Percentiles rank a stretch among this genome's conserved stretches.
Conservation (phyloP, 2,888 invertebrate species). For the Hyles lineata region DNA sequence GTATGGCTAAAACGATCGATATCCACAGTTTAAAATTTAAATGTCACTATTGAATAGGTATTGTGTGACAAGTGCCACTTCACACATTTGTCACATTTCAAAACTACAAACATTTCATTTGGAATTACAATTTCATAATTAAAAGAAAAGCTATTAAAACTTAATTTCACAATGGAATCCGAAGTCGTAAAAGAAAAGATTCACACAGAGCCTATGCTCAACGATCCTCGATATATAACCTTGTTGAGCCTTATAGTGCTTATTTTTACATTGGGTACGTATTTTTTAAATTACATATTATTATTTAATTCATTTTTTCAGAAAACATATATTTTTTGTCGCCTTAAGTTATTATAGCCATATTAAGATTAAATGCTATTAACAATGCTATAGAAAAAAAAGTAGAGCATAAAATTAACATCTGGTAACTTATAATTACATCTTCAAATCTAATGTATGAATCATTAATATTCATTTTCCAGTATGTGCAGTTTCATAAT, state of each 20-base stretch:
- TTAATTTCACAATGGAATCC: slow-evolving; percentile 62
- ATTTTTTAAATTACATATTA: background rate
- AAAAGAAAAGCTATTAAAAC: background rate
- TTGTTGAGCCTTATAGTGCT: slow-evolving; percentile 74
- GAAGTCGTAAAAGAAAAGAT: slow-evolving; percentile 79
- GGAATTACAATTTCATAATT: background rate
- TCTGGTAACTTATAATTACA: background rate
- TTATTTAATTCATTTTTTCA: background rate
- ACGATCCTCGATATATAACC: slow-evolving; percentile 80
- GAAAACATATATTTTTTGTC: background rate
- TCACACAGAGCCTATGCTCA: slow-evolving; percentile 74
- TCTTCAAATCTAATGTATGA: too few relatives aligned
- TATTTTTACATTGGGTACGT: slow-evolving; percentile 74
- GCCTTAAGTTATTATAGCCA: background rate
- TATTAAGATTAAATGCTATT: background rate
- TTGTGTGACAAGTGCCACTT: slow-evolving; percentile 4
- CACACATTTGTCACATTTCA: slow-evolving; percentile 6
- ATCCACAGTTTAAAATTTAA: background rate
- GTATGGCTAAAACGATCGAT: background rate
- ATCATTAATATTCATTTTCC: too few relatives aligned
- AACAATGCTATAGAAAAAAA: background rate
- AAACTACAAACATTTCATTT: background rate
- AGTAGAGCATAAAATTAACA: background rate
- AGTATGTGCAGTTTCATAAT: too few relatives aligned
- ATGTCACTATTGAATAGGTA: too few relatives aligned